Percentiles rank a stretch among this genome's conserved stretches.
phyloP scores from a whole-genome alignment of 2,797 vertebrate species.

The Tokudaia tokunoshimensis region DNA sequence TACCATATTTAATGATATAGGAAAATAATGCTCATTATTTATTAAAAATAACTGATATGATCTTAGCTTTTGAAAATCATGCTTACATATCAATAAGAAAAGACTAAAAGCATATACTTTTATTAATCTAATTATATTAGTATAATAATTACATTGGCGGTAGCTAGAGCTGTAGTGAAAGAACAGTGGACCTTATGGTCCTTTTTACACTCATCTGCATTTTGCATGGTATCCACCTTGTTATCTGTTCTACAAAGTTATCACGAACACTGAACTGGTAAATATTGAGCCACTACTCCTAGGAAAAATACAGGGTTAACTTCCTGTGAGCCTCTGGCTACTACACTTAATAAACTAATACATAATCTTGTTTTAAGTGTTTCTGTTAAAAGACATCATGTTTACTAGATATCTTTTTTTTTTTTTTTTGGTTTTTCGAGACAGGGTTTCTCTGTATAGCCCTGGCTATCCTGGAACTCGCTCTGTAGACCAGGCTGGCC shows the following conservation, averaged over 20 bases:
- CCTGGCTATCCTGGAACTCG: too few relatives aligned
- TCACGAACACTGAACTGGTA: not conserved
- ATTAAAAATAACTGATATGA: not conserved
- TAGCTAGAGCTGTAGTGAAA: not conserved
- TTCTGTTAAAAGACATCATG: not conserved
- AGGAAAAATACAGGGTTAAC: not conserved
- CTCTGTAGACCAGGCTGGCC: too few relatives aligned
- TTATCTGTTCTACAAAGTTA: not conserved
- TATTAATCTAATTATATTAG: not conserved
- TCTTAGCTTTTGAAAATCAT: conserved; percentile 45
- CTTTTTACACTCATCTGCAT: not conserved
- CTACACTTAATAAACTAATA: not conserved
- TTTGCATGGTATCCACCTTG: not conserved
- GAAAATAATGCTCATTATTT: conserved; percentile 36
- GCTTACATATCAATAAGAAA: conserved; percentile 31
- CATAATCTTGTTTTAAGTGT: not conserved
- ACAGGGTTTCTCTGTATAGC: too few relatives aligned
- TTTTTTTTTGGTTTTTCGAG: too few relatives aligned
- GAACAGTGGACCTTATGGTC: not conserved
- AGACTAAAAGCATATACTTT: not conserved
- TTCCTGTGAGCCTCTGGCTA: not conserved
- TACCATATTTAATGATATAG: not conserved
- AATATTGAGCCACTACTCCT: not conserved
- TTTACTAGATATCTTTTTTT: not conserved
- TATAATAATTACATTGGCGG: not conserved